Conservation (phyloP, 2,888 invertebrate species). For the Leptopterna dolabrata region DNA sequence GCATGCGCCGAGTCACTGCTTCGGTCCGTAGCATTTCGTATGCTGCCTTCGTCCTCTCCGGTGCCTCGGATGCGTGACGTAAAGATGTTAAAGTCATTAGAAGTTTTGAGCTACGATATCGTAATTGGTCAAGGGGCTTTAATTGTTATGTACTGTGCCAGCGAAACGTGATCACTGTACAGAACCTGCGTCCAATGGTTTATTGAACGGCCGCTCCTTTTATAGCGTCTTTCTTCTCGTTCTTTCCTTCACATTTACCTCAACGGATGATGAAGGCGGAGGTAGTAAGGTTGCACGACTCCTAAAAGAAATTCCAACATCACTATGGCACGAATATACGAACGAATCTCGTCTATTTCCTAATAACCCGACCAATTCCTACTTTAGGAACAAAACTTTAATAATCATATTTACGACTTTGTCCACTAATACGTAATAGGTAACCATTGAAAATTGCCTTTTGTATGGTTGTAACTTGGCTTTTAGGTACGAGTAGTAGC, state of each 20-base stretch:
- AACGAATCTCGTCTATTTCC: too few relatives aligned
- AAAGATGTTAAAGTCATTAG: constrained; percentile 16
- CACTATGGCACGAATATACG: too few relatives aligned
- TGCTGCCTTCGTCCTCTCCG: neutral
- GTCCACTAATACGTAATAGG: too few relatives aligned
- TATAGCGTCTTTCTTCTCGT: neutral
- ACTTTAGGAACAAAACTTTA: too few relatives aligned
- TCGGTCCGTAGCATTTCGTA: neutral
- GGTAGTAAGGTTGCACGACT: too few relatives aligned
- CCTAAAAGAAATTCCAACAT: too few relatives aligned
- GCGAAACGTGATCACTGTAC: constrained; percentile 17
- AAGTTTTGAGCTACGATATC: constrained; percentile 47
- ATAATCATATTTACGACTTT: too few relatives aligned
- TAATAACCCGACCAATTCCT: too few relatives aligned
- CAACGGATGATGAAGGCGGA: too few relatives aligned
- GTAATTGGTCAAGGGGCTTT: constrained; percentile 37
- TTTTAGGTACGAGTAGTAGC: too few relatives aligned
- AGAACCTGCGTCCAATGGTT: neutral
- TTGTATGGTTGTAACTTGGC: too few relatives aligned
- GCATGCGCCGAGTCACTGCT: neutral
- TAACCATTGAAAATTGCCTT: too few relatives aligned
- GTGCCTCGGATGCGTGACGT: constrained; percentile 16
- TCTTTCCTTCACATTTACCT: neutral
- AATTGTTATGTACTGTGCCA: constrained; percentile 41
- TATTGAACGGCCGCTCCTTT: neutral